Base-by-base conservation (phyloP, 1,140 invertebrate genomes). In the Sycophaga agraensis region DNA sequence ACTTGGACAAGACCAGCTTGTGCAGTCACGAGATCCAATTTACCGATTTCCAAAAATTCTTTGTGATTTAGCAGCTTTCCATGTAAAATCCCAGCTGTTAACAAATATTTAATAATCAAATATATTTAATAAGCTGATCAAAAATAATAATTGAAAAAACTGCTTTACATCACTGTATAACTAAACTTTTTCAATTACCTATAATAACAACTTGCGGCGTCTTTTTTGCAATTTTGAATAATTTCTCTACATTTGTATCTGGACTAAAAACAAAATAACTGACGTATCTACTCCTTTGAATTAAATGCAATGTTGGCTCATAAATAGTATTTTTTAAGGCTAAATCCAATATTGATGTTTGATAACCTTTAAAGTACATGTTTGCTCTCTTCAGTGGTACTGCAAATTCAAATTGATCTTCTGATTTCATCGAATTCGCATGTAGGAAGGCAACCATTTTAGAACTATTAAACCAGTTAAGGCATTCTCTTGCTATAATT, bases 391-490 rank as follows among this genome's bases (percentile, higher is more conserved):
- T 82, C 48, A 90, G 75, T 28, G 81, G 67, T 11, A 86, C 84
- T 66, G 76, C 80, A 12, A 89, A 77, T 14, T 85, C 84, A 59
- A 86, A 88, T 65, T 84, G 73, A 1, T 87, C 83, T 19, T 86
- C 82, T 48, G 74, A 70, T 6, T 68, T 74, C 4, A 90, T 87
- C 0, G 89, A 85, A 80, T 90, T 92, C 19, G 82, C 59, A 68
- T 92, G 90, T 54, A 88, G 81, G 61, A 91, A 83, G 21, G 82
- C 86, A 60, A 91, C 73, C 80, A 91, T 84, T 70, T 84, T 85
- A 1, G 90, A 90, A 43, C 84, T 83, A 35, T 87, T 82, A 65
- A 91, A 87, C 84, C 86, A 87, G 68, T 88, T 82, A 4, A 83
- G 70, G 51, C 86, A 82, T 74, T 92, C 90, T 40, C 82, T 83